A percentile compares a stretch with the other conserved stretches of the same genome.
Evolutionary conservation across 2,888 invertebrate genomes (phyloP).

Genomic region (Zeuzera pyrina): DNA sequence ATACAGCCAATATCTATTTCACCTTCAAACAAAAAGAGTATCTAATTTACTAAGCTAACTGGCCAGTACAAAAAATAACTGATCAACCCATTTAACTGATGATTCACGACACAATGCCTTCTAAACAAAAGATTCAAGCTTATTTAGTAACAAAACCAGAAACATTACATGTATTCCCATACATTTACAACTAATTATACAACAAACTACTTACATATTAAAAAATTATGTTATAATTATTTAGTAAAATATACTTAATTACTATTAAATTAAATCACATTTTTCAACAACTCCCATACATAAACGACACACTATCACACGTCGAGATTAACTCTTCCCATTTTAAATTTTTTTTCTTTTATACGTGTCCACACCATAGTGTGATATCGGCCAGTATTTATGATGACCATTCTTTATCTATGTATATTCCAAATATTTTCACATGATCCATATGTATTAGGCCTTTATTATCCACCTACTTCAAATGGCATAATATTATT

Average conservation of each 20-base stretch:
- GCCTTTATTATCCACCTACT: too few species aligned
- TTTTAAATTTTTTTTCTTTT: conserved; percentile 19
- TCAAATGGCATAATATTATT: too few species aligned
- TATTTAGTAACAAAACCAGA: conserved; percentile 23
- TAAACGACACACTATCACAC: conserved; percentile 37
- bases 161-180: conserved; percentile 7
- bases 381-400: too few species aligned
- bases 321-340: conserved; percentile 30
- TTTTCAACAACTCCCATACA: conserved; percentile 37
- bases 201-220: conserved; percentile 8
- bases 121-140: conserved; percentile 18
- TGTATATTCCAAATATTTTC: too few species aligned
- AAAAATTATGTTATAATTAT: too few species aligned
- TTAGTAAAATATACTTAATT: conserved; percentile 26
- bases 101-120: conserved; percentile 21
- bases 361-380: conserved; percentile 22
- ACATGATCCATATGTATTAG: too few species aligned
- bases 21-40: too few species aligned
- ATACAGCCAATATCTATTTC: too few species aligned
- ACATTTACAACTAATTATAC: conserved; percentile 7
- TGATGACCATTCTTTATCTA: too few species aligned
- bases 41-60: too few species aligned
- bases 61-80: too few species aligned
- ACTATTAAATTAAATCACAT: conserved; percentile 54
- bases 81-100: too few species aligned